These are phyloP conservation scores for Phoeniculus purpureus DNA, from an alignment of 2,797 vertebrate species.

Conservation along the genomic window DNA sequence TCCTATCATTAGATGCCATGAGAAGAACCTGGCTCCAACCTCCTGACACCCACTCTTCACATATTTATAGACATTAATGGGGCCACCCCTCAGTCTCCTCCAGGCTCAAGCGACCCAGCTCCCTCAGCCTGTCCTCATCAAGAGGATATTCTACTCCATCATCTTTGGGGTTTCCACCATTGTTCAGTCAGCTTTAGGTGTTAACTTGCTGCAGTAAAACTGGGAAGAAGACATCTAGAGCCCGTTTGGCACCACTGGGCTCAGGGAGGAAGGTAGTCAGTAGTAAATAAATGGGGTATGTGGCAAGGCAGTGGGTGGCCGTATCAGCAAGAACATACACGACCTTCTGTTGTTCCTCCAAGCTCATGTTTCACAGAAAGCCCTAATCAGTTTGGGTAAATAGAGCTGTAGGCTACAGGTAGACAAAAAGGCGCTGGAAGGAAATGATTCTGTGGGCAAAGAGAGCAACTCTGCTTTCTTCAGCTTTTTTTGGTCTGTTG, in stretches of 20 bases:
- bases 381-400: conserved; percentile 20
- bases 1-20: no score
- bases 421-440: conserved; percentile 12
- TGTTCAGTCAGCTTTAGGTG: neutral
- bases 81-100: no score
- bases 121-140: no score
- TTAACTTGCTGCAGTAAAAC: neutral
- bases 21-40: no score
- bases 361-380: conserved; percentile 9
- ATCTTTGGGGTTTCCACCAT: neutral
- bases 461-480: conserved; percentile 18
- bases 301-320: neutral
- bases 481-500: conserved; percentile 39
- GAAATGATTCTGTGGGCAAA: neutral
- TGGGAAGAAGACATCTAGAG: neutral
- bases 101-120: no score
- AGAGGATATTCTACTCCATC: no score
- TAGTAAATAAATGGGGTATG: neutral
- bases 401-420: neutral
- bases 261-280: neutral
- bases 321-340: neutral
- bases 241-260: neutral
- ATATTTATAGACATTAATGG: no score
- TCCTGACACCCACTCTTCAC: no score
- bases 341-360: neutral